Evolutionary conservation across 2,888 invertebrate genomes (phyloP), one percentile per base, ranked within the genome.

Genomic region (Cataglyphis rosenhaueri): DNA sequence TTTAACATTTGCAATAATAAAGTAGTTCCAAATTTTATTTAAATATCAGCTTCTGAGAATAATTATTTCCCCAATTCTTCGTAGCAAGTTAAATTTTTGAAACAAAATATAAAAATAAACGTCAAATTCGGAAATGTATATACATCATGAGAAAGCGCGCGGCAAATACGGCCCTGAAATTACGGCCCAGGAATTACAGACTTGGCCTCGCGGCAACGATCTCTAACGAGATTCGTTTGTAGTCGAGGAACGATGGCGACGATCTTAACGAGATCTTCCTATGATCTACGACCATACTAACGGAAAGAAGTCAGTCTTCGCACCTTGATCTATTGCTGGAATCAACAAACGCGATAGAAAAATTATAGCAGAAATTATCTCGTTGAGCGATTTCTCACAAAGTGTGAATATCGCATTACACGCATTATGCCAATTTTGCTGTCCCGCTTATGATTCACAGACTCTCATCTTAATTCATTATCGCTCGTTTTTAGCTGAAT

Each of bases 211-310:
- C 68, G 82, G 66, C 78, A 82, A 82, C 82, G 82, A 82, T 82
- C 86, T 87, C 86, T 88, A 88, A 88, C 88, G 87, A 88, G 86
- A 88, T 87, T 84, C 86, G 87, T 88, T 87, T 88, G 88, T 68
- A 83, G 61, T 79, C 68, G 79, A 62, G 57, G 75, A 82, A 65
- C 74, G 75, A 82, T 76, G 82, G 66, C 74, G 82, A 74, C 82
- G 75, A 82, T 82, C 66, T 76, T 66, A 76, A 76, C 76, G 57
- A 66, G 76, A 76, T 55, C 41, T 59, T 64, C 75, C 48, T 75
- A 62, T 66, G 82, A 82, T 74, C 74, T 65, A 81, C 81, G 81
- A 81, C 74, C 73, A 52, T 74, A 64, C 74, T 55, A 76, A 76
- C 66, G 75, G 75, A 82, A 82, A 65, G 73, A 73, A 73, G 48